These are phyloP conservation scores for Hydractinia echinata DNA, from an alignment of 30 jellyfish, hydroid and myxozoan species.

Conservation along the genomic window DNA sequence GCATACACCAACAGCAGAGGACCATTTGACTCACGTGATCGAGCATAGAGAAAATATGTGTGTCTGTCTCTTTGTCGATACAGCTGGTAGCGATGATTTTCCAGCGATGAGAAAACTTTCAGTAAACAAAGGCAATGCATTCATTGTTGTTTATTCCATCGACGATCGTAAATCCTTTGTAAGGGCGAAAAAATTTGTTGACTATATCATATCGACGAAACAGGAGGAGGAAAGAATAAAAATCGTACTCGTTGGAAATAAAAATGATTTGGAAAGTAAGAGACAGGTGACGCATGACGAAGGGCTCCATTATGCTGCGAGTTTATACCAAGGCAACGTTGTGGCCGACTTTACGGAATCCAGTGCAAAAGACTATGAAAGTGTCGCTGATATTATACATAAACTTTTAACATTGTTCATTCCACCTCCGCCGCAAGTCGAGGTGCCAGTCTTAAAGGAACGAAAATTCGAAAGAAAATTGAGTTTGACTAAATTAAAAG, in stretches of 20 bases:
- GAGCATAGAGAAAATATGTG: slow-evolving; percentile 76
- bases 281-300: slow-evolving; percentile 55
- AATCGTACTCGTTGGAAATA: slow-evolving; percentile 80
- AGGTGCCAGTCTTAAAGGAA: slow-evolving; percentile 18
- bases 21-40: slow-evolving; percentile 89
- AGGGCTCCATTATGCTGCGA: slow-evolving; percentile 57
- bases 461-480: not conserved
- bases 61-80: slow-evolving; percentile 85
- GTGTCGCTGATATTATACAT: slow-evolving; percentile 58
- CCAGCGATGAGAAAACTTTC: slow-evolving; percentile 97
- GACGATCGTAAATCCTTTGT: slow-evolving; percentile 72
- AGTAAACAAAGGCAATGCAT: slow-evolving; percentile 85
- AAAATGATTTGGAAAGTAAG: slow-evolving; percentile 50
- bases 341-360: slow-evolving; percentile 75
- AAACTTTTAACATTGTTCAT: slow-evolving; percentile 67
- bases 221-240: slow-evolving; percentile 46
- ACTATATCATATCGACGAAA: slow-evolving; percentile 63
- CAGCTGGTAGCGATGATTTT: slow-evolving; percentile 90
- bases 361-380: slow-evolving; percentile 64
- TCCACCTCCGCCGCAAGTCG: slow-evolving; percentile 43
- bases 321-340: slow-evolving; percentile 50
- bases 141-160: slow-evolving; percentile 79
- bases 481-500: slow-evolving; percentile 7
- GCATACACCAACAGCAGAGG: slow-evolving; percentile 76
- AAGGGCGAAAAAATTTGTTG: slow-evolving; percentile 58